Conservation (phyloP, 2,113 vertebrate species). For the Greenwoodochromis staneri region DNA sequence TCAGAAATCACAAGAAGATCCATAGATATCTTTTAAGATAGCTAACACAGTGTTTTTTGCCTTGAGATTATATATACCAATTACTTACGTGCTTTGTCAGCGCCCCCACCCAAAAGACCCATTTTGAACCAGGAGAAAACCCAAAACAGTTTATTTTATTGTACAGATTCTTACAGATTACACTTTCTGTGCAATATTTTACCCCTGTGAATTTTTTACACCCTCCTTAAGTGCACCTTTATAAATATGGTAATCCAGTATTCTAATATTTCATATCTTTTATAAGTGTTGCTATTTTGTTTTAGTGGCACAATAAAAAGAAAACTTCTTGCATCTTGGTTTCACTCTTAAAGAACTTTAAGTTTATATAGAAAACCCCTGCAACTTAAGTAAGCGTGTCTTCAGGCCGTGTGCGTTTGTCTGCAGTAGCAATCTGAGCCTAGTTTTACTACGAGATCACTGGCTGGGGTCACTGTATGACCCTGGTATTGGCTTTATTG, state of each 20-base stretch:
- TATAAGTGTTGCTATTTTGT: not conserved
- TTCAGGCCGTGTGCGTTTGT: not conserved
- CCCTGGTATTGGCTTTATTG: conserved; percentile 22
- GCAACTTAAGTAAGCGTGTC: conserved; percentile 5
- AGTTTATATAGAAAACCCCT: not conserved
- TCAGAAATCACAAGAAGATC: not conserved
- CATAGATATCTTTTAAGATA: not conserved
- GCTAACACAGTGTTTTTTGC: not conserved
- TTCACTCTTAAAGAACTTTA: not conserved
- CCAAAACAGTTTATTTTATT: not conserved
- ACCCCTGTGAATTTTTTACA: not conserved
- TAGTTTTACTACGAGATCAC: conserved; percentile 20
- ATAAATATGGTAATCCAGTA: not conserved
- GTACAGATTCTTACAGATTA: not conserved
- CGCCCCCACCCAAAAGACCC: not conserved
- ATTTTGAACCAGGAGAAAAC: not conserved
- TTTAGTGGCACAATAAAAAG: not conserved
- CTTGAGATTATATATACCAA: not conserved
- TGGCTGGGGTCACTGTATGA: conserved; percentile 10
- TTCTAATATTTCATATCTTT: not conserved
- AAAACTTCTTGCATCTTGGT: not conserved
- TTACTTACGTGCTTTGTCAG: not conserved
- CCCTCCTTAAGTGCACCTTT: not conserved
- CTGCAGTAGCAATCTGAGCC: not conserved
- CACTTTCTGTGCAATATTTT: not conserved